Conservation (phyloP, 1,140 invertebrate genomes). For the Trypoxylus dichotomus region DNA sequence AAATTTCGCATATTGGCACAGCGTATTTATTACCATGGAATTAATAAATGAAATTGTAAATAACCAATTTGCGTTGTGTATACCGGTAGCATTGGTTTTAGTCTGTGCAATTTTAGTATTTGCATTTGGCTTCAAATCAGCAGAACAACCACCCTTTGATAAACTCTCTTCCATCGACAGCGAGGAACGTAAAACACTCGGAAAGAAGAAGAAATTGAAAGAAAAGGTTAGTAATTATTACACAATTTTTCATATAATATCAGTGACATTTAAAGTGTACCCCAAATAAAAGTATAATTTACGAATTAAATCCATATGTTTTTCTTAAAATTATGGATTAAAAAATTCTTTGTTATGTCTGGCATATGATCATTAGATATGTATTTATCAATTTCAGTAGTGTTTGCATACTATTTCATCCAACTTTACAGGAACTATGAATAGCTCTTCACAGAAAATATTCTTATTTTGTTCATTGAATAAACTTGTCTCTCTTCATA, state of each 20-base stretch:
- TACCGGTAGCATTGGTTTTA: constrained; percentile 68
- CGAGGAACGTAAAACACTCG: constrained; percentile 65
- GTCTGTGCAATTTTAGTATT: constrained; percentile 68
- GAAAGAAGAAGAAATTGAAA: constrained; percentile 69
- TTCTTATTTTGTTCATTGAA: too few relatives aligned
- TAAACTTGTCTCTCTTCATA: too few relatives aligned
- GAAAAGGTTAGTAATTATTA: constrained; percentile 64
- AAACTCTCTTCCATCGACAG: constrained; percentile 61
- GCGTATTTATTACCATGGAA: constrained; percentile 59
- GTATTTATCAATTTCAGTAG: not conserved
- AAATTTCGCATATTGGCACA: constrained; percentile 53
- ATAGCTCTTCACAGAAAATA: not conserved
- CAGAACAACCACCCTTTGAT: constrained; percentile 72
- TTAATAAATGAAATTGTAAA: constrained; percentile 59
- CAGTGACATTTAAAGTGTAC: not conserved
- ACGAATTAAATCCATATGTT: not conserved
- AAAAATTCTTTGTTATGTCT: not conserved
- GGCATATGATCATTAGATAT: not conserved
- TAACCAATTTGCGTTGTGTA: constrained; percentile 59
- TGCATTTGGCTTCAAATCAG: constrained; percentile 71
- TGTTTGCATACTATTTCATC: too few relatives aligned
- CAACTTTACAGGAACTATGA: too few relatives aligned
- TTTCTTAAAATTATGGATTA: not conserved
- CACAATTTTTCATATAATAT: not conserved
- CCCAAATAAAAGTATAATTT: not conserved